Evolutionary conservation across 2,113 vertebrate species (phyloP).

Genomic region (Mustelus asterias): DNA sequence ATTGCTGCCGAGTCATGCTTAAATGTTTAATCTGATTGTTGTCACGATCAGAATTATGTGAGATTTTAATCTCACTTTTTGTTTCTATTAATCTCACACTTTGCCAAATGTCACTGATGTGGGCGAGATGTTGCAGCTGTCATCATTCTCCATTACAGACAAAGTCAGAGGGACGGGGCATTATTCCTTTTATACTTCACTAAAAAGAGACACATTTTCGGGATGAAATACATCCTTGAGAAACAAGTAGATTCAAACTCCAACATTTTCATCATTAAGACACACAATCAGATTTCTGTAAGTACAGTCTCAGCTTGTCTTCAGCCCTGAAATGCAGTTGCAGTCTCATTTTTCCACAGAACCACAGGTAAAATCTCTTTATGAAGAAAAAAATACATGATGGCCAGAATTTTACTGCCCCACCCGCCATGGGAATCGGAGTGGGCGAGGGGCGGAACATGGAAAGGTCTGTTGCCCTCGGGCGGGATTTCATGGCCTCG

Average conservation of each 20-base stretch:
- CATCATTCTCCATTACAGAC: not conserved
- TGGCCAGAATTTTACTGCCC: too few species aligned
- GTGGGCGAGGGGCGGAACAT: too few species aligned
- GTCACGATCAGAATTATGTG: not conserved
- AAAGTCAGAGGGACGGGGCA: not conserved
- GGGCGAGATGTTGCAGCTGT: not conserved
- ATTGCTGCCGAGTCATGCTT: not conserved
- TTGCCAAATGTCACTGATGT: slow-evolving; percentile 12
- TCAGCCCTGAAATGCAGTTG: not conserved
- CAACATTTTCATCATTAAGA: not conserved
- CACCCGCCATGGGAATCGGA: too few species aligned
- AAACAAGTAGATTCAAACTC: slow-evolving; percentile 16
- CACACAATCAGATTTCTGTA: not conserved
- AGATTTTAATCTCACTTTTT: slow-evolving; percentile 16
- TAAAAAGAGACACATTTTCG: not conserved
- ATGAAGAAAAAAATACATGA: not conserved
- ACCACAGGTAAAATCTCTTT: not conserved
- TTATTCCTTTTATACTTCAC: not conserved
- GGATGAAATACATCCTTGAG: not conserved
- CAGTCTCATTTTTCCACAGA: not conserved
- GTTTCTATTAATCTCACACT: not conserved
- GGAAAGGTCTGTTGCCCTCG: too few species aligned
- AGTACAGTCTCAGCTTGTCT: not conserved
- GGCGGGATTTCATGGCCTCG: too few species aligned
- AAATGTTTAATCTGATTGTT: slow-evolving; percentile 5